Conservation (phyloP, 2,797 vertebrate species). For the Pelobates cultripes region DNA sequence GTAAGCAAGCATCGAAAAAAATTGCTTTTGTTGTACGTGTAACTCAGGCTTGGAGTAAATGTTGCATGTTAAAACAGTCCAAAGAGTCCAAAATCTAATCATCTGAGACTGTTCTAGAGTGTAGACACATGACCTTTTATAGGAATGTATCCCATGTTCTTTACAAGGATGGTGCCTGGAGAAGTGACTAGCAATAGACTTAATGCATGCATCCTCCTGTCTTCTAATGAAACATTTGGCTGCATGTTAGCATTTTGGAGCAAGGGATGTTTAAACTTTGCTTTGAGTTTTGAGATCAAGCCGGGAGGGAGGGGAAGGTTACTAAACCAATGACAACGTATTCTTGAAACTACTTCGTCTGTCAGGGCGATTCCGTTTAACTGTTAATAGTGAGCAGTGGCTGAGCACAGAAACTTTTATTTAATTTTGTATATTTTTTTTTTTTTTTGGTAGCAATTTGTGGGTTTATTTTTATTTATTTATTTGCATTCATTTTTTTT, state of each 20-base stretch:
- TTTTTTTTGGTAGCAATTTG: too few species aligned
- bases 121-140: not conserved
- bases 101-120: not conserved
- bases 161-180: not conserved
- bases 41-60: too few species aligned
- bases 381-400: too few species aligned
- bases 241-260: conserved; percentile 50
- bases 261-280: conserved; percentile 35
- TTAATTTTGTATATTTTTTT: too few species aligned
- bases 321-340: not conserved
- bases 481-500: too few species aligned
- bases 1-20: not conserved
- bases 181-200: not conserved
- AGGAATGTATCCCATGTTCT: not conserved
- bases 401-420: too few species aligned
- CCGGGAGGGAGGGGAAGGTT: not conserved
- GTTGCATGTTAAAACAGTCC: too few species aligned
- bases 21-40: too few species aligned
- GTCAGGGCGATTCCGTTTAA: not conserved
- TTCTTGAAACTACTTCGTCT: not conserved
- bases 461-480: too few species aligned
- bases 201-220: not conserved
- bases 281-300: not conserved
- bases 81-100: too few species aligned
- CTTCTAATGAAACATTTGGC: not conserved